Conservation (phyloP, 2,113 vertebrate genomes). For the Sialia sialis region DNA sequence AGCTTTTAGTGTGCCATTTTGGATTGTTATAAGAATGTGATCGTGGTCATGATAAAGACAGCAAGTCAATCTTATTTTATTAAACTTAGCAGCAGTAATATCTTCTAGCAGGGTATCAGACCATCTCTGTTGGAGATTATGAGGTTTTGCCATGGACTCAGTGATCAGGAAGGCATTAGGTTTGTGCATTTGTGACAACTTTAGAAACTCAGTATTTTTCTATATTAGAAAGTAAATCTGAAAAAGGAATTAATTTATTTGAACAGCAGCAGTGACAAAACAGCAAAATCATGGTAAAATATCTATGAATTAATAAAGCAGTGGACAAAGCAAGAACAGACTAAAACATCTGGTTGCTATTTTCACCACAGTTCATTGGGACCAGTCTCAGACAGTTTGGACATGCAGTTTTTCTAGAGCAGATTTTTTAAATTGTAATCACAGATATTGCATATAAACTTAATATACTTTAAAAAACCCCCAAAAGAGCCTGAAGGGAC, state of each 20-base stretch:
- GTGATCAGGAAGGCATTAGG: slow-evolving; percentile 44
- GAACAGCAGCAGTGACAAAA: background rate
- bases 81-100: slow-evolving; percentile 68
- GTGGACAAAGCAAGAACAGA: background rate
- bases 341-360: background rate
- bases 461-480: background rate
- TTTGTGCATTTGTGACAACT: slow-evolving; percentile 19
- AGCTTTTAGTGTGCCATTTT: slow-evolving; percentile 44
- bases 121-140: slow-evolving; percentile 71
- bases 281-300: background rate
- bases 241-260: slow-evolving; percentile 6
- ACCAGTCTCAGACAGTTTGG: background rate
- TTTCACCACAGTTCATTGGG: background rate
- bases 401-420: background rate
- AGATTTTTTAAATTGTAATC: background rate
- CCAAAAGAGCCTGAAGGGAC: background rate
- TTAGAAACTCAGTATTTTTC: slow-evolving; percentile 21
- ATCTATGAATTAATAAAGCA: slow-evolving; percentile 3
- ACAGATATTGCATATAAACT: background rate
- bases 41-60: slow-evolving; percentile 64
- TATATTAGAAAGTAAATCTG: slow-evolving; percentile 3
- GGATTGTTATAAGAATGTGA: slow-evolving; percentile 61
- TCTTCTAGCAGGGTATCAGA: slow-evolving; percentile 54
- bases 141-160: slow-evolving; percentile 9
- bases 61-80: slow-evolving; percentile 73